A percentile compares a stretch with the other conserved stretches of the same genome.
Evolutionary conservation across 2,888 invertebrate species (phyloP).

Genomic region (Dasypogon diadema): DNA sequence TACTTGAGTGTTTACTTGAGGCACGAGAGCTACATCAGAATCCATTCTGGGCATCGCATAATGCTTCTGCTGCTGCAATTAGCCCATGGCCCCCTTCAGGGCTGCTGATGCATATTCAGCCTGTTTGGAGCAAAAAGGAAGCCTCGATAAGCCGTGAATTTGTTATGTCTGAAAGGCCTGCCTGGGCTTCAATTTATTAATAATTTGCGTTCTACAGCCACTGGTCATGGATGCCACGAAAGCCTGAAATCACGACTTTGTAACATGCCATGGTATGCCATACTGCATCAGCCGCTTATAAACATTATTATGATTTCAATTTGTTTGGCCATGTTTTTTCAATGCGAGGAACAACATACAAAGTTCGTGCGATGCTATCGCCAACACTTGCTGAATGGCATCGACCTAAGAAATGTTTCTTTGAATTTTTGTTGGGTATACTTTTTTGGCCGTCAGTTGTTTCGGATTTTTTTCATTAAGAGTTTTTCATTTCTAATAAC

Average conservation of each 20-base stretch:
- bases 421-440: too few species aligned
- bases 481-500: too few species aligned
- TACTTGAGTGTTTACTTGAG: not conserved
- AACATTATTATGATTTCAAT: not conserved
- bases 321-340: constrained; percentile 17
- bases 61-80: not conserved
- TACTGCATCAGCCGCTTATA: constrained; percentile 10
- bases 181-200: constrained; percentile 42
- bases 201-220: constrained; percentile 36
- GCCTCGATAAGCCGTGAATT: constrained; percentile 47
- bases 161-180: constrained; percentile 54
- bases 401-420: too few species aligned
- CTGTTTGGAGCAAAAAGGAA: not conserved
- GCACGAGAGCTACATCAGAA: not conserved
- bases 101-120: constrained; percentile 14
- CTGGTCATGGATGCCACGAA: constrained; percentile 33
- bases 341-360: not conserved
- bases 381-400: too few species aligned
- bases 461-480: too few species aligned
- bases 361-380: too few species aligned
- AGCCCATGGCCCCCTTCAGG: not conserved
- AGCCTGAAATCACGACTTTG: constrained; percentile 47
- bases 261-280: not conserved
- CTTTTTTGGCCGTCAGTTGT: too few species aligned
- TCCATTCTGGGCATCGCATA: not conserved